Percentiles rank a stretch among this genome's conserved stretches.
These are phyloP conservation scores for Eilema sororculum DNA, from an alignment of 2,888 invertebrate species.

Conservation along the genomic window DNA sequence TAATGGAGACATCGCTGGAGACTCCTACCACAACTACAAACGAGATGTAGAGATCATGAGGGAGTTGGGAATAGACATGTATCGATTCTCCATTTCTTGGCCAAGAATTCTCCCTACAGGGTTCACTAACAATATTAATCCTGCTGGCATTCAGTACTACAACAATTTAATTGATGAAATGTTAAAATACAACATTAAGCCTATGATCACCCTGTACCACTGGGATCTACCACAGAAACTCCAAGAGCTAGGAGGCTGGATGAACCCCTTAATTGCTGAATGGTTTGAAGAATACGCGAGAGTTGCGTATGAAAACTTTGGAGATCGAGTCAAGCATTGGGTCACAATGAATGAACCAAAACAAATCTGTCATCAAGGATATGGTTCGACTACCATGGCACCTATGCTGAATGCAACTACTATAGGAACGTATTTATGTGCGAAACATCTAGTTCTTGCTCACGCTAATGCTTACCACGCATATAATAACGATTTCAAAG, in stretches of 20 bases:
- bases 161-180: conserved; percentile 88
- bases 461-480: conserved; percentile 82
- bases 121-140: conserved; percentile 80
- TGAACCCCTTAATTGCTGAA: conserved; percentile 70
- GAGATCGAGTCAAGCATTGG: conserved; percentile 84
- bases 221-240: conserved; percentile 85
- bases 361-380: conserved; percentile 72
- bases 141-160: conserved; percentile 88
- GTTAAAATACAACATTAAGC: conserved; percentile 86
- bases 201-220: conserved; percentile 86
- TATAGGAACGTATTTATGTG: conserved; percentile 80
- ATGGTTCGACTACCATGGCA: conserved; percentile 66
- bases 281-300: conserved; percentile 83
- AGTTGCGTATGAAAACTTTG: conserved; percentile 74
- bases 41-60: conserved; percentile 81
- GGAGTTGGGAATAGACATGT: conserved; percentile 76
- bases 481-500: conserved; percentile 68
- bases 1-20: conserved; percentile 87
- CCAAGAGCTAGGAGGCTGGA: conserved; percentile 84
- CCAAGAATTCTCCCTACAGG: conserved; percentile 88
- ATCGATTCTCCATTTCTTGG: conserved; percentile 88
- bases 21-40: conserved; percentile 87
- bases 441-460: conserved; percentile 79
- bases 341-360: conserved; percentile 87
- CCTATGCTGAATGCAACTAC: conserved; percentile 71